Evolutionary conservation across 2,888 invertebrate genomes (phyloP), one percentile per base, ranked within the genome.

Genomic region (Leucophenga montana): DNA sequence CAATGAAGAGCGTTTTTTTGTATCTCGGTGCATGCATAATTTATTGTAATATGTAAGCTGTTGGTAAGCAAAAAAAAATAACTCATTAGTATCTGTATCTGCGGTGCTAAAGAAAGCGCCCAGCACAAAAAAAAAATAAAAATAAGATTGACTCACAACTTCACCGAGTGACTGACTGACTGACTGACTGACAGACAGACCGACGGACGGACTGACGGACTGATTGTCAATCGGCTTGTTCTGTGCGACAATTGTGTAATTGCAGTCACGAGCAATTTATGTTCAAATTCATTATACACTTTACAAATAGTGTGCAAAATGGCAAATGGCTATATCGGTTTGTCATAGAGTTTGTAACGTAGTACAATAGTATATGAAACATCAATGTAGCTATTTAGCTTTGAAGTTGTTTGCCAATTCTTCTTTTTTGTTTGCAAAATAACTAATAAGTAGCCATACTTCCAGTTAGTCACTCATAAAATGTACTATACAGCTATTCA

Each of bases 241-340:
- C 39, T 61, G 39, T 39, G 79, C 82, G 75, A 82, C 83, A 80
- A 84, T 80, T 77, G 85, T 84, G 84, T 85, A 81, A 81, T 81
- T 81, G 85, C 80, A 81, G 85, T 81, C 81, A 81, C 81, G 81
- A 84, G 84, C 85, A 82, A 85, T 84, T 85, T 78, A 84, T 84
- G 82, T 54, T 84, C 73, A 69, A 39, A 39, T 78, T 77, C 71
- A 74, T 71, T 62, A 74, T 75, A 72, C 71, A 76, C 75, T 80
- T 78, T 74, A 20, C 22, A 48, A 50, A n/a, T 54, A 14, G 50
- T 50, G 27, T 27, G 27, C n/a, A n/a, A 27, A 27, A 27, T 27
- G 4, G 27, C n/a, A 27, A 27, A 27, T 27, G 27, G 27, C 4
- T 27, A 3, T 4, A 27, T 27, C 27, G 27, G 27, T 27, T 27